phyloP scores from a whole-genome alignment of 2,888 invertebrate genomes.

The Theretra japonica region DNA sequence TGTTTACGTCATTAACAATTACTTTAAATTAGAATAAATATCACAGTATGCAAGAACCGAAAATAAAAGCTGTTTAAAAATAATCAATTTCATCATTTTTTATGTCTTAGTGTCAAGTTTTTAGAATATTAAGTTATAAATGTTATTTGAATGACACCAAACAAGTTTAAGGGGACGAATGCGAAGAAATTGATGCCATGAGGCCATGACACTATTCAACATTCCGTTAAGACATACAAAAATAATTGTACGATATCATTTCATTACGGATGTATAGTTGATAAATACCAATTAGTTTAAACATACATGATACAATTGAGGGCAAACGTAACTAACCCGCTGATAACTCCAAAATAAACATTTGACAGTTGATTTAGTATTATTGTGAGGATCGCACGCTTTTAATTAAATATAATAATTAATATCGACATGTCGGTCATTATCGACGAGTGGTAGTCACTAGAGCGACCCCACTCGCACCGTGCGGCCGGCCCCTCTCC shows the following conservation, averaged over 20 bases:
- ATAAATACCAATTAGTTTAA: constrained; percentile 24
- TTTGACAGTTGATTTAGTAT: constrained; percentile 4
- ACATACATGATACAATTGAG: constrained; percentile 5
- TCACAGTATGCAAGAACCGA: too few species aligned
- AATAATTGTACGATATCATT: neutral
- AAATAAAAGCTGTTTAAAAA: too few species aligned
- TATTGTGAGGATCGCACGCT: neutral
- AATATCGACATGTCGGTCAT: constrained; percentile 35
- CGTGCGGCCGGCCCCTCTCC: constrained; percentile 61
- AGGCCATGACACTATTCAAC: neutral
- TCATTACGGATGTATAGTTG: neutral
- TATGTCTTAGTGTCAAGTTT: too few species aligned
- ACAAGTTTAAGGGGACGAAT: neutral
- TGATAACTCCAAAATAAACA: constrained; percentile 12
- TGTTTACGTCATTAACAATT: too few species aligned
- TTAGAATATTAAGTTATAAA: too few species aligned
- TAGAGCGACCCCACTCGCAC: constrained; percentile 61
- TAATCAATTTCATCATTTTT: too few species aligned
- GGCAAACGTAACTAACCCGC: neutral
- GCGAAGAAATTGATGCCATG: neutral
- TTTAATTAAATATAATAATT: neutral
- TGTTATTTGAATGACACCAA: neutral
- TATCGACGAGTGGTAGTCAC: constrained; percentile 51
- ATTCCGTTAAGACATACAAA: neutral
- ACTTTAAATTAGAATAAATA: too few species aligned